Base-by-base conservation (phyloP, 2,888 invertebrate genomes). In the Sisyra nigra region DNA sequence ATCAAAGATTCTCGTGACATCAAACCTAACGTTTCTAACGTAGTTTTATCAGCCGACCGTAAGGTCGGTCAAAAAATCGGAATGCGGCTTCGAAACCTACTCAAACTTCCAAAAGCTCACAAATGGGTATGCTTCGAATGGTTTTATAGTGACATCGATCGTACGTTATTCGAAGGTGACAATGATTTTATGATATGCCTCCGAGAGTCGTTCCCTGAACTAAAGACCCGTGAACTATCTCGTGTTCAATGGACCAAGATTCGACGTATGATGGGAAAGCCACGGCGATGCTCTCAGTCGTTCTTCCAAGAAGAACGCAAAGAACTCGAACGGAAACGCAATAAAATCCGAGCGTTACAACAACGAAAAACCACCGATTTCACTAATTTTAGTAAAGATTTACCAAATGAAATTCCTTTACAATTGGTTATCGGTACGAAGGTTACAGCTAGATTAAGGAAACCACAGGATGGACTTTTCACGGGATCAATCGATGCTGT, bases 121-220 rank as follows among this genome's bases (percentile, higher is more conserved):
- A 93, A 92, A 65, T 97, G 96, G 93, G 96, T 97, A 7, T 96
- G 93, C 62, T 97, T 92, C 63, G 98, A 99, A 62, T 98, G 94
- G 82, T 99, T 99, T 65, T 98, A 98, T 63, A 96, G 97, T 52
- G 96, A 94, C 56, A 84, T 99, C 53, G 98, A 99, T 59, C 83
- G 84, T 57, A 83, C 89, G 30, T 67, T 98, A 31, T 97, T 98
- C 65, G 80, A 86, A 51, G 92, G 89, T 31, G 93, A 93, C 57
- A 96, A 96, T 66, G 97, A 98, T 66, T 97, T 97, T 58, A 83
- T 82, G 63, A 81, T 87, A 49, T 94, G 94, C 58, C 66, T 98
- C 32, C 80, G 80, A 57, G 96, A 97, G 63, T 81, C 88, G 6
- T 96, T 96, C 66, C 96, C 98, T 0, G 83, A 87, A 54, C 64